phyloP scores from a whole-genome alignment of 2,113 vertebrate genomes.

The Zosterops borbonicus region DNA sequence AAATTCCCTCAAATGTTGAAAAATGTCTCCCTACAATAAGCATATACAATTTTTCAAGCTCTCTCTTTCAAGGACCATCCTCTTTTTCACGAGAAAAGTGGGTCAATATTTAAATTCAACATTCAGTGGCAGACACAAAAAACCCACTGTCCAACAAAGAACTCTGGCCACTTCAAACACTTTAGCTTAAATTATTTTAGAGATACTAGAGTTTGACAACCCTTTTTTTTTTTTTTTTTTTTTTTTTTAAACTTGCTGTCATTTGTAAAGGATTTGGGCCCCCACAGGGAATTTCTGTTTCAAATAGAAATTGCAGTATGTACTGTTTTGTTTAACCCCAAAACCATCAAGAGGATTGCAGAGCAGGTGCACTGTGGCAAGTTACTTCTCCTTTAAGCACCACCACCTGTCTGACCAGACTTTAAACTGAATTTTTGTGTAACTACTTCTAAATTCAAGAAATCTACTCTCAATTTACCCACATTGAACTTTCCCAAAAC shows the following conservation, averaged over 20 bases:
- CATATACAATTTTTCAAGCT: neutral
- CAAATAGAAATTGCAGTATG: neutral
- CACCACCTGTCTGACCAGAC: neutral
- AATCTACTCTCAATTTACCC: neutral
- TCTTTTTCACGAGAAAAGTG: neutral
- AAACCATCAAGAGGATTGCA: neutral
- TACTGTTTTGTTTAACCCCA: neutral
- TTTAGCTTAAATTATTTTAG: neutral
- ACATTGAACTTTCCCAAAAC: neutral
- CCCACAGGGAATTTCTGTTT: neutral
- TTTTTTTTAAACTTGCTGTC: neutral
- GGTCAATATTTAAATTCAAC: neutral
- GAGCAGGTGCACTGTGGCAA: neutral
- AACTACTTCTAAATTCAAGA: neutral
- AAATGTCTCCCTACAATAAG: neutral
- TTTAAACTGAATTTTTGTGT: neutral
- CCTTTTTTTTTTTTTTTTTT: neutral
- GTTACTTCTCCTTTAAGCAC: neutral
- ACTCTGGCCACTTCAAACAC: neutral
- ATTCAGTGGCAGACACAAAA: neutral
- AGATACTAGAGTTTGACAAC: neutral
- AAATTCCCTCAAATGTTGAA: neutral
- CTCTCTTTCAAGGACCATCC: neutral
- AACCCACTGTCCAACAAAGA: neutral
- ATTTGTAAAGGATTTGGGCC: neutral